These are phyloP conservation scores for Antennarius maculatus DNA, from an alignment of 2,797 vertebrate genomes.

Conservation along the genomic window DNA sequence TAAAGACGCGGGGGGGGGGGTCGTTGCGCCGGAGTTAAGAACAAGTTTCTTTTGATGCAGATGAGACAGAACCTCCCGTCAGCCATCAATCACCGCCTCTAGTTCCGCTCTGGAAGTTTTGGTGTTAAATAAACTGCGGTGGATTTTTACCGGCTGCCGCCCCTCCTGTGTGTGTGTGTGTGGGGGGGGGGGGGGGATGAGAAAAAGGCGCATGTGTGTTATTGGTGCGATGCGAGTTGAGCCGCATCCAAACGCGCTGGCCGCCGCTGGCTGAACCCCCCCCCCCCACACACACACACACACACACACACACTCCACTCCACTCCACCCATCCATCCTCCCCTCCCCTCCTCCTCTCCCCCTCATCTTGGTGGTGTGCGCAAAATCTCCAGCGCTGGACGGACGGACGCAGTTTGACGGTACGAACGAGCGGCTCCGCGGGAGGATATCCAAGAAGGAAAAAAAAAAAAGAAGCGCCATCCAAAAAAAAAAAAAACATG, in stretches of 20 bases:
- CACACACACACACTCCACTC: not conserved
- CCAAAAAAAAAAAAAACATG: slow-evolving; percentile 73
- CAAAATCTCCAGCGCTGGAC: slow-evolving; percentile 83
- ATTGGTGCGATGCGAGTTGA: slow-evolving; percentile 64
- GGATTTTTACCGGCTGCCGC: slow-evolving; percentile 32
- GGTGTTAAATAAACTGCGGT: slow-evolving; percentile 16
- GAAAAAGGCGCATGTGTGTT: slow-evolving; percentile 86
- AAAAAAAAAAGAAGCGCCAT: slow-evolving; percentile 10
- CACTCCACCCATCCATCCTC: slow-evolving; percentile 35
- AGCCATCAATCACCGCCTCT: not conserved
- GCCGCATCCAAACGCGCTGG: slow-evolving; percentile 71
- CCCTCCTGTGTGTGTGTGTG: slow-evolving; percentile 6
- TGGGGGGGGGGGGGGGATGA: not conserved
- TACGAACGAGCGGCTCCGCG: slow-evolving; percentile 84
- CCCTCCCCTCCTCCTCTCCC: slow-evolving; percentile 52
- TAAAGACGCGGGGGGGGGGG: not conserved
- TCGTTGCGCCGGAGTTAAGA: not conserved
- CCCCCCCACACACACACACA: slow-evolving; percentile 41
- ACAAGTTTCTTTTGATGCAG: not conserved
- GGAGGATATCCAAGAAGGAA: slow-evolving; percentile 55
- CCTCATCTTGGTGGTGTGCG: slow-evolving; percentile 90
- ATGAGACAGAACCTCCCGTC: not conserved
- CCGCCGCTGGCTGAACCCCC: slow-evolving; percentile 68
- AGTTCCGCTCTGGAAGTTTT: slow-evolving; percentile 52
- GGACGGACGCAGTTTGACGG: slow-evolving; percentile 76